Base-by-base conservation (phyloP, 2,888 invertebrate genomes). In the Phragmatobia fuliginosa region DNA sequence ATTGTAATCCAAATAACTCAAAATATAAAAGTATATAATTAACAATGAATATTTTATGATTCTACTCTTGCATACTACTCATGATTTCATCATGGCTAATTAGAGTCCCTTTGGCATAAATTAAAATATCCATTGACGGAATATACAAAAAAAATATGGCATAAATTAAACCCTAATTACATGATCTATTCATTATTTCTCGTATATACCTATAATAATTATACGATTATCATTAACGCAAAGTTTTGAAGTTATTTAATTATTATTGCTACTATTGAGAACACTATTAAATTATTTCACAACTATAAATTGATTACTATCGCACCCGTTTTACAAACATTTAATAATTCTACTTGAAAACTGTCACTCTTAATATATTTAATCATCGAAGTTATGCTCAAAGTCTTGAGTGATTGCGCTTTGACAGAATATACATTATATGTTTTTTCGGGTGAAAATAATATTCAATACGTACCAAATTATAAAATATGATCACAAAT, bases 241-340 rank as follows among this genome's bases (percentile, higher is more conserved):
- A 41, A 41, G 41, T 41, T 41, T 41, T 0, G 21, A 45, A 45
- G 70, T 67, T 52, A 68, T 60, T 36, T 45, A 62, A 52, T 36
- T 68, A 68, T 64, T 70, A 71, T 69, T 72, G 71, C 52, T 72
- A 69, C 64, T 25, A 59, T 36, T 36, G 16, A 28, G 18, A 58
- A 38, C 56, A 45, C 62, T 36, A 59, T 25, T 64, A 68, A 45
- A 45, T 21, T 36, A 36, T 61, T 60, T 56, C 52, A 65, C 52
- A 65, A 66, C 66, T 72, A 72, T 58, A 33, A 31, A 38, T 33
- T 38, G 18, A 11, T 38, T 76, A 11, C 68, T 69, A 71, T 66
- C 68, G 62, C 68, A 82, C 78, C 72, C 83, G 72, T 74, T 74
- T 36, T 75, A 70, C 52, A 72, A 80, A 80, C 82, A 75, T 77